These are phyloP conservation scores for Mormyrus hasselquistii DNA, from an alignment of 2,797 vertebrate genomes.

Conservation along the genomic window DNA sequence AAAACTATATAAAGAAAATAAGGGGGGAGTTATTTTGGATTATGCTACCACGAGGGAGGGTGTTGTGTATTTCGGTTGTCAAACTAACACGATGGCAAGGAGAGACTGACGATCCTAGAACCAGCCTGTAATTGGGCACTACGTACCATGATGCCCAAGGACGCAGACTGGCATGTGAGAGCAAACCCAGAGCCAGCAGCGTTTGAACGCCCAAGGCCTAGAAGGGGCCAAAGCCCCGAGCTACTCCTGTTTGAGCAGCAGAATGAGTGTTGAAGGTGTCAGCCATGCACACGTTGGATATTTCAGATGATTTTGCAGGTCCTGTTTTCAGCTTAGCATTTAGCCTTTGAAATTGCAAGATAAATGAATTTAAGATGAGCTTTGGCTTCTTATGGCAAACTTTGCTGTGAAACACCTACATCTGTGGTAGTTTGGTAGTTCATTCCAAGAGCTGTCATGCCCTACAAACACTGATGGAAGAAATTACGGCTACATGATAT, in stretches of 20 bases:
- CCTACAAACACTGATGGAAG: not conserved
- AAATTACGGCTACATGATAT: not conserved
- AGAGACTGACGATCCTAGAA: not conserved
- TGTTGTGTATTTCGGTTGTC: slow-evolving; percentile 24
- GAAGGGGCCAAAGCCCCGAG: not conserved
- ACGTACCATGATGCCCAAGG: not conserved
- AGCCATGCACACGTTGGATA: not conserved
- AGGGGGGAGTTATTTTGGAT: not conserved
- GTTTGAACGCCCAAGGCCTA: not conserved
- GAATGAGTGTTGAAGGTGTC: not conserved
- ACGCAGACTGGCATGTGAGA: not conserved
- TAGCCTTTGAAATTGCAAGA: not conserved
- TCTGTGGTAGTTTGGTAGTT: not conserved
- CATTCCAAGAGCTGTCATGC: not conserved
- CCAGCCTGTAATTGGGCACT: not conserved
- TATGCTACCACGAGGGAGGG: not conserved
- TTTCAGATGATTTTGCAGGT: not conserved
- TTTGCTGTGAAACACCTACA: not conserved
- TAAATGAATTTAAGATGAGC: not conserved
- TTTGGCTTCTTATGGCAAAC: not conserved
- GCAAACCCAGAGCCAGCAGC: not conserved
- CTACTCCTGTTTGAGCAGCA: not conserved
- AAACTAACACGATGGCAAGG: not conserved
- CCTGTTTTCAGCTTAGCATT: not conserved
- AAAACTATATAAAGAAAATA: not conserved